Conservation (phyloP, 2,888 invertebrate genomes). For the Eupeodes latifasciatus region DNA sequence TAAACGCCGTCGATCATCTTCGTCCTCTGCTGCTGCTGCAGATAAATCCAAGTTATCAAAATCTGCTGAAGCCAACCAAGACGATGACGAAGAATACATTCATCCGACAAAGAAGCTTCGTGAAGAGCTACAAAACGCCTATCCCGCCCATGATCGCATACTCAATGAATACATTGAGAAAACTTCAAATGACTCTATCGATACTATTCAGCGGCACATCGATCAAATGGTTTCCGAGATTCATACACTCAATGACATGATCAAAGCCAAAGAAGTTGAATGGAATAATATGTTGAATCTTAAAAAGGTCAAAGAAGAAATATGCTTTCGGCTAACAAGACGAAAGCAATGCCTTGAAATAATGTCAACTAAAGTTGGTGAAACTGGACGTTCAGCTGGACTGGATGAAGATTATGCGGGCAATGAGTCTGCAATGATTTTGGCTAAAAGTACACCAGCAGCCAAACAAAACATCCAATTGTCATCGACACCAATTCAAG, state of each 20-base stretch:
- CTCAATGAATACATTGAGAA: slow-evolving; percentile 88
- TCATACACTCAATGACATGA: slow-evolving; percentile 89
- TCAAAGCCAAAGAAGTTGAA: slow-evolving; percentile 92
- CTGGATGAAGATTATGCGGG: slow-evolving; percentile 64
- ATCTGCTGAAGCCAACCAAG: slow-evolving; percentile 25
- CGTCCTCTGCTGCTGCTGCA: slow-evolving; percentile 30
- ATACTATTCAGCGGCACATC: slow-evolving; percentile 87
- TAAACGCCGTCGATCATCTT: slow-evolving; percentile 64
- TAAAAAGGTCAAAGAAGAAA: slow-evolving; percentile 93
- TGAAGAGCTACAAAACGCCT: slow-evolving; percentile 85
- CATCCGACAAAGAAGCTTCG: slow-evolving; percentile 84
- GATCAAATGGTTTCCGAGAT: slow-evolving; percentile 88
- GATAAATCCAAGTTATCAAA: slow-evolving; percentile 40
- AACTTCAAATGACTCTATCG: slow-evolving; percentile 86
- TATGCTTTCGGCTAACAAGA: slow-evolving; percentile 89
- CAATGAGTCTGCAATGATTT: slow-evolving; percentile 53
- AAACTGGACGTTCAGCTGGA: slow-evolving; percentile 74
- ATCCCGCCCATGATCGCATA: slow-evolving; percentile 86
- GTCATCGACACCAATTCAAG: slow-evolving; percentile 52
- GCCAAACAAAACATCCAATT: slow-evolving; percentile 48
- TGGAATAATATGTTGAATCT: slow-evolving; percentile 93
- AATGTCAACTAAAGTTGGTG: slow-evolving; percentile 79
- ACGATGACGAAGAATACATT: slow-evolving; percentile 69
- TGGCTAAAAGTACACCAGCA: slow-evolving; percentile 52
- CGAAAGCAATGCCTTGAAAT: slow-evolving; percentile 87